Base-by-base conservation (phyloP, 1,140 invertebrate species). In the Brachionus plicatilis region DNA sequence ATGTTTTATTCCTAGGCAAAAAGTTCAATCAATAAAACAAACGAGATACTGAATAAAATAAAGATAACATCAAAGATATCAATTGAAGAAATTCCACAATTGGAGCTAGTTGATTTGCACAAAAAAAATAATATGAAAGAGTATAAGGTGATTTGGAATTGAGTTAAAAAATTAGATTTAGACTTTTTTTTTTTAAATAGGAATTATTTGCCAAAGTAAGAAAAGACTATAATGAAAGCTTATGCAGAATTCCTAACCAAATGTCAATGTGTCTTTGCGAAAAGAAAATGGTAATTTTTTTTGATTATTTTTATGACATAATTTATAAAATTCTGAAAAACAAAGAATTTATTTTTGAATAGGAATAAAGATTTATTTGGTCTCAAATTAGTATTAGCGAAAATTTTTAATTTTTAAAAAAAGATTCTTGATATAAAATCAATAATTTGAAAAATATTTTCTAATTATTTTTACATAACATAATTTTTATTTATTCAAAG, bases 61-160 rank as follows among this genome's bases (percentile, higher is more conserved):
- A 60, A 82, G 17, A 41, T 82, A 41, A 65, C 12, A 12, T 65
- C 79, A 2, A 65, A 24, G 9, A 27, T 82, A 14, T 47, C 20
- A 43, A 14, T 82, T 6, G 43, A 82, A 41, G 27, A 82, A 11
- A 24, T 82, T 1, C 27, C 50, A 43, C 53, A 12, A 14, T 27
- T 82, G 24, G 79, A 82, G 24, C 7, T 82, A 12, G 41, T 65
- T 20, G 79, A 82, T 47, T 37, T 82, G 20, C 79, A 82, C 53
- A 82, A 82, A 65, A 82, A 82, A 33, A 82, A 65, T 27, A 45
- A 82, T 68, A 29, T 82, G 1, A 82, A 82, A 27, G 65, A 60
- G 37, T 82, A 82, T 14, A 82, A 65, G 20, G 79, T 65, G 11
- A 3, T 47, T 17, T 11, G n/a, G 1, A 24, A 33, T 17, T 56